Conservation (phyloP, 2,888 invertebrate species). For the Campoplex capitator region DNA sequence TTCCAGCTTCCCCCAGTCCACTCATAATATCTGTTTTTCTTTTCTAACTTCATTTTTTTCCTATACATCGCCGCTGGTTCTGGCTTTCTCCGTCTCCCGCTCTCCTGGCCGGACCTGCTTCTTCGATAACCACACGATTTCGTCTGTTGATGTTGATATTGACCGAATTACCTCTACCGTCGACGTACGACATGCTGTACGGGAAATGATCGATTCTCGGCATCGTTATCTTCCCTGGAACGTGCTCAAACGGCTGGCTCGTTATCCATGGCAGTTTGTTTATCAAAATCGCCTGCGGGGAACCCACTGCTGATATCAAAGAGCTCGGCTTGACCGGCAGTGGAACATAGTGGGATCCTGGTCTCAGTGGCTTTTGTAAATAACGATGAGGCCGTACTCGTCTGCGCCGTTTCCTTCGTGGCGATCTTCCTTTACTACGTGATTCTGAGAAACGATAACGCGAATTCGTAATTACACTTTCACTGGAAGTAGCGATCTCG, state of each 20-base stretch:
- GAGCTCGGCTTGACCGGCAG: background rate
- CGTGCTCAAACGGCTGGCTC: background rate
- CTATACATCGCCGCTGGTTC: background rate
- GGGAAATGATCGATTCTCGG: constrained; percentile 51
- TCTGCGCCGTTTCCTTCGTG: background rate
- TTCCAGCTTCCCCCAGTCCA: background rate
- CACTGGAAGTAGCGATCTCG: too few relatives aligned
- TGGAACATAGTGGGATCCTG: constrained; percentile 21
- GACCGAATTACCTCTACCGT: constrained; percentile 64
- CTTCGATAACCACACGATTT: background rate
- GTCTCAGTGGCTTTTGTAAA: constrained; percentile 14
- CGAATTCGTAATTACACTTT: too few relatives aligned
- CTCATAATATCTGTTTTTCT: background rate
- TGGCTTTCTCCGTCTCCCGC: background rate
- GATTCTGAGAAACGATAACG: constrained; percentile 2
- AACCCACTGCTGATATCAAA: constrained; percentile 11
- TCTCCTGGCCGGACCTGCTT: background rate
- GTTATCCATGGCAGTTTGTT: background rate
- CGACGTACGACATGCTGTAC: constrained; percentile 65
- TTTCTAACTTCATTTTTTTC: background rate
- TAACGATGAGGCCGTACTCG: constrained; percentile 11
- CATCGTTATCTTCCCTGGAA: constrained; percentile 45
- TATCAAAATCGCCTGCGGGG: background rate
- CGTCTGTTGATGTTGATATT: constrained; percentile 67
- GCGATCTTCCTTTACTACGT: background rate